phyloP scores from a whole-genome alignment of 1,140 invertebrate genomes.

The Onthophagus taurus region DNA sequence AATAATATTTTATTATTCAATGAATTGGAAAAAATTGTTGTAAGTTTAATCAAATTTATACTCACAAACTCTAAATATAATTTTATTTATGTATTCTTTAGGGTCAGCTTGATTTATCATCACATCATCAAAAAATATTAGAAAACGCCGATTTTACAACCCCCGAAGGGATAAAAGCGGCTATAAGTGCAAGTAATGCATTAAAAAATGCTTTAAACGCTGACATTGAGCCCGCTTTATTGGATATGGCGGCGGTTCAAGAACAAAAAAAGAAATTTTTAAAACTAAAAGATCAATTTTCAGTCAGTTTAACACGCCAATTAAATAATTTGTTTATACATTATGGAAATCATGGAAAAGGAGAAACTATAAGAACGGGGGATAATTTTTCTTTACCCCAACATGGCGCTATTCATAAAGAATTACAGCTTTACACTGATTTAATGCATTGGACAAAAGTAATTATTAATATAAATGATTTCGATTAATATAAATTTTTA shows the following conservation, averaged over 20 bases:
- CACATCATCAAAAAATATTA: constrained; percentile 58
- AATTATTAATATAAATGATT: constrained; percentile 1
- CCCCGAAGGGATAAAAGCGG: constrained; percentile 61
- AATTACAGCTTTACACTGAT: constrained; percentile 74
- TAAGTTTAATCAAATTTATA: constrained; percentile 46
- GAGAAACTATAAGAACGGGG: constrained; percentile 35
- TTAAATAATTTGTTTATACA: constrained; percentile 91
- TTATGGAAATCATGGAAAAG: constrained; percentile 58
- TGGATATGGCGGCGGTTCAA: constrained; percentile 69
- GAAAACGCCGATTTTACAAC: constrained; percentile 48
- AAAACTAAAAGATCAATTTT: constrained; percentile 77
- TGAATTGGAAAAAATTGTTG: constrained; percentile 73
- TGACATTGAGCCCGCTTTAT: constrained; percentile 52
- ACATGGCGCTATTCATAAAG: constrained; percentile 69
- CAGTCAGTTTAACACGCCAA: constrained; percentile 71
- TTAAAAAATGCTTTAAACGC: constrained; percentile 69
- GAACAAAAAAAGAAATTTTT: constrained; percentile 81
- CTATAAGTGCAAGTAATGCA: constrained; percentile 69
- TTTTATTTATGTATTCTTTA: constrained; percentile 27
- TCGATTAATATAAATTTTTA: constrained; percentile 62
- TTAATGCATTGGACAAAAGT: constrained; percentile 72
- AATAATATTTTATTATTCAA: constrained; percentile 73
- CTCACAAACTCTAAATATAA: constrained; percentile 11
- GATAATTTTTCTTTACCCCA: constrained; percentile 64
- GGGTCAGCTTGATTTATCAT: constrained; percentile 66